Conservation (phyloP, 2,797 vertebrate species). For the Sternarchorhynchus goeldii region DNA sequence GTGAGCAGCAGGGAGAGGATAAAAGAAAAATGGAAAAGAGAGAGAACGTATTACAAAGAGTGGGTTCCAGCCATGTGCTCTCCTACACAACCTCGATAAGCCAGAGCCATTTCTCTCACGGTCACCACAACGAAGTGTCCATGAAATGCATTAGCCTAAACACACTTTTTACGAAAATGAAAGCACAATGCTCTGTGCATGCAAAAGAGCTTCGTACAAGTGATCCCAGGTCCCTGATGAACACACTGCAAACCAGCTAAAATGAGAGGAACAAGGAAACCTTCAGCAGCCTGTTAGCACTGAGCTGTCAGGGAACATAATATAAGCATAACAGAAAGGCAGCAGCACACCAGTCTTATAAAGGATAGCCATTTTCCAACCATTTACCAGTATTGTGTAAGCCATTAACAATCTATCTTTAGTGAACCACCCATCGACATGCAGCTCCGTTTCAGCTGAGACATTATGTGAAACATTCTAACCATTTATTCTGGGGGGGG, state of each 20-base stretch:
- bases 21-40: slow-evolving; percentile 20
- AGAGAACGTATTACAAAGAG: neutral
- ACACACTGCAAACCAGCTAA: slow-evolving; percentile 6
- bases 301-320: slow-evolving; percentile 16
- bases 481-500: neutral
- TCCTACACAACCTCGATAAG: slow-evolving; percentile 28
- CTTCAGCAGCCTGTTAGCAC: slow-evolving; percentile 9
- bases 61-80: slow-evolving; percentile 2
- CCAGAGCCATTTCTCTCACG: slow-evolving; percentile 11
- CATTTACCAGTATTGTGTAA: neutral
- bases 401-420: neutral
- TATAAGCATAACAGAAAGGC: slow-evolving; percentile 2
- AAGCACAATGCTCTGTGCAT: slow-evolving; percentile 36
- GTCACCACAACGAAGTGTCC: slow-evolving; percentile 7
- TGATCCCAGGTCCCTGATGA: slow-evolving; percentile 10
- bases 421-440: neutral
- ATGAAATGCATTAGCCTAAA: neutral
- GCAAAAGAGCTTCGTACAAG: slow-evolving; percentile 29
- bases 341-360: neutral
- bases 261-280: neutral
- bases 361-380: slow-evolving; percentile 14
- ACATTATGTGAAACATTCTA: neutral
- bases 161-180: slow-evolving; percentile 20
- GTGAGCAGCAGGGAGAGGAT: neutral
- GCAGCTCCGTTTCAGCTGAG: neutral